Evolutionary conservation across 2,797 vertebrate species (phyloP), one percentile per base, ranked within the genome.

Genomic region (Limosa lapponica): DNA sequence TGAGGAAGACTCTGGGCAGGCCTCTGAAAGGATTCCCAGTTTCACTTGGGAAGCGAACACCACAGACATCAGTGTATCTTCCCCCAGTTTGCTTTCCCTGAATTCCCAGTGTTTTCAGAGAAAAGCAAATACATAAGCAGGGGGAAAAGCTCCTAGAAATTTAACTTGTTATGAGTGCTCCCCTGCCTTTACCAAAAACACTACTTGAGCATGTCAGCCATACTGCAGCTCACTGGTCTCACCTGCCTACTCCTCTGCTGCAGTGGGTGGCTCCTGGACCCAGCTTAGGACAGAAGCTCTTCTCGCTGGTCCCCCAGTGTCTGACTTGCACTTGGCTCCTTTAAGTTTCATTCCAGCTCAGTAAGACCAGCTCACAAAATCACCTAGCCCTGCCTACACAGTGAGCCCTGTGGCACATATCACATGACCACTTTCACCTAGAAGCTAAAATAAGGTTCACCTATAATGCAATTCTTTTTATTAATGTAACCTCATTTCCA

Each of bases 401-500:
- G 58, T 10, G 28, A 90, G 66, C 17, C 25, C 41, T 46, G 24
- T 37, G 18, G 61, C 71, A 78, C 24, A 32, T 23, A 32, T 0
- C 2, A 1, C 32, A 24, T 0, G 1, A 67, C 24, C 71, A 78
- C 90, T 88, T 94, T 92, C 93, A 91, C 89, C 58, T 65, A 25
- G 4, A 78, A 84, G 25, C 58, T 30, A 79, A 87, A 90, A 54
- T 54, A 87, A 74, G 20, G 5, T n/a, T 80, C 30, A 24, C 36
- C 8, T 74, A 65, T 10, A 12, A 39, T 19, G 36, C 34, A 39
- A 78, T 79, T 55, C 62, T 52, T 64, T 64, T 72, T 57, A 65
- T 36, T 66, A 75, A 73, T 37, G 24, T 54, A 91, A 51, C n/a
- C 61, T 88, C 25, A 41, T 46, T 85, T 92, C 52, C 43, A 57